Percentiles rank a stretch among this genome's conserved stretches.
phyloP scores from a whole-genome alignment of 1,140 invertebrate genomes.

The Laupala kohalensis region DNA sequence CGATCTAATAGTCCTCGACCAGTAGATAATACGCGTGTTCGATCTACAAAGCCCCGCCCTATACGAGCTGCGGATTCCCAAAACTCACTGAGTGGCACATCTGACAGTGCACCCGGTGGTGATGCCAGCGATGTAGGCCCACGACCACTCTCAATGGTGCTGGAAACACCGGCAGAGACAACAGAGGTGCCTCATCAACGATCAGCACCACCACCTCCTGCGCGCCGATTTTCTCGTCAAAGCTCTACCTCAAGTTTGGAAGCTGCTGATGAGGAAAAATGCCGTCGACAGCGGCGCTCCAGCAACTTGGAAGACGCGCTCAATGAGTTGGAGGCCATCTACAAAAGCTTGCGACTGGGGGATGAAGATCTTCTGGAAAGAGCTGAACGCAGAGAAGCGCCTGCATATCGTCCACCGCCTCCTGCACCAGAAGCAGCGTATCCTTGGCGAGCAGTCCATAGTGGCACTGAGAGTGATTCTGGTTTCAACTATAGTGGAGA shows the following conservation, averaged over 20 bases:
- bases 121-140: constrained; percentile 7
- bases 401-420: constrained; percentile 30
- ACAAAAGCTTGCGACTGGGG: constrained; percentile 63
- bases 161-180: constrained; percentile 21
- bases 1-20: constrained; percentile 18
- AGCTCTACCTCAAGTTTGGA: constrained; percentile 14
- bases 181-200: constrained; percentile 1
- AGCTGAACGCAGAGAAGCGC: constrained; percentile 59
- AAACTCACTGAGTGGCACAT: constrained; percentile 23
- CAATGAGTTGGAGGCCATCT: constrained; percentile 77
- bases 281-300: constrained; percentile 47
- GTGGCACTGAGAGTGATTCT: constrained; percentile 14
- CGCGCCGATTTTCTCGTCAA: background rate
- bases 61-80: constrained; percentile 21
- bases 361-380: constrained; percentile 69
- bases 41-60: background rate
- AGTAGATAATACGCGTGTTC: background rate
- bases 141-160: constrained; percentile 23
- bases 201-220: background rate
- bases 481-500: constrained; percentile 17
- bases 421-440: background rate
- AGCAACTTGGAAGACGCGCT: constrained; percentile 74
- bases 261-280: constrained; percentile 8
- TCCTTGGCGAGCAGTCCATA: background rate
- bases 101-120: constrained; percentile 12